Evolutionary conservation across 2,888 invertebrate genomes (phyloP), one percentile per base, ranked within the genome.

Genomic region (Selenia dentaria): DNA sequence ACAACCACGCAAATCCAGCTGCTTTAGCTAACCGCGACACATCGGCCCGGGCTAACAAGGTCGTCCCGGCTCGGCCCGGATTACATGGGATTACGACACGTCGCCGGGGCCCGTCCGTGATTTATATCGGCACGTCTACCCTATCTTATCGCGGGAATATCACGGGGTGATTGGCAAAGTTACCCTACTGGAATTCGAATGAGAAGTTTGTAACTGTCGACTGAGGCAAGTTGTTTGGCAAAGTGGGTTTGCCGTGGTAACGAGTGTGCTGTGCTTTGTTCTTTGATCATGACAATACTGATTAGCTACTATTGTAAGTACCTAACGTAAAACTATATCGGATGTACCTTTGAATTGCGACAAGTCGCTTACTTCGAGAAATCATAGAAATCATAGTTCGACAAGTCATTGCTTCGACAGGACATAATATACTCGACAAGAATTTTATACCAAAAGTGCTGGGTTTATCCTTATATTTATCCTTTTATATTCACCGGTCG

Each of bases 71-170:
- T 34, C 32, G 32, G 14, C 16, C 35, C 25, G 56, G 56, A 56
- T 59, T 51, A 55, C 55, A 34, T 34, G 54, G 54, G 54, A 59
- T 57, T 39, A 42, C 42, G 36, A 33, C 51, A 39, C 49, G 44
- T 44, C 51, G 24, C 38, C 49, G 51, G 36, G 34, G 33, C 33
- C 18, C 46, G 38, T 20, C 35, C 27, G 42, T 45, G 59, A 60
- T 64, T 67, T 66, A 56, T 54, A 9, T 29, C 41, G n/a, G 28
- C 31, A 31, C 43, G 10, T 35, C 10, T 9, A 11, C 11, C 31
- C 33, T 24, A 11, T 16, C 26, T 35, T 35, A 35, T 35, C 35
- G 26, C 25, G 34, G 22, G 22, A 34, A 20, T 25, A 26, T 35
- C 35, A 26, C 35, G 35, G 33, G 4, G 34, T n/a, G 13, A 34